Evolutionary conservation across 2,888 invertebrate genomes (phyloP), one percentile per base, ranked within the genome.

Genomic region (Lamellibrachia columna): DNA sequence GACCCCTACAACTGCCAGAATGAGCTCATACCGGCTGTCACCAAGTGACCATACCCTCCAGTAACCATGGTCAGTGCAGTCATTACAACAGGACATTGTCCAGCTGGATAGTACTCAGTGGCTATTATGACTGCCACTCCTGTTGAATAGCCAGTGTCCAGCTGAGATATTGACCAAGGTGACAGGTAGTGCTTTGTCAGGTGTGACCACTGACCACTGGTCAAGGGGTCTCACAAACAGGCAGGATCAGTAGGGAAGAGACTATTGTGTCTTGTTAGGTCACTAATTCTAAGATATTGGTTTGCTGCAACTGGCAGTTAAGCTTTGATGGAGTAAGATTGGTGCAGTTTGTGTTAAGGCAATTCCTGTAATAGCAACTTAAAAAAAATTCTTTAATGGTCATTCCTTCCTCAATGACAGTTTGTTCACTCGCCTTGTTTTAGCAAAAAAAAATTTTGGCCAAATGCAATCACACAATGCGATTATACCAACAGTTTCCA

Each of bases 131-230:
- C 75, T 75, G 75, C 15, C 75, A 75, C 75, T 15, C 75, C n/a
- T 75, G 75, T n/a, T 22, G 75, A n/a, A 75, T 75, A 75, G 75
- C 75, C 75, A 22, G 75, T 75, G 22, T 75, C 75, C 75, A 75
- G 75, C 75, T 75, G 75, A 75, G 75, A 75, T 75, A 75, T 75
- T 75, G 75, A 75, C 75, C 75, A 75, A 75, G 75, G 75, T 75
- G 75, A 75, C 75, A 75, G 75, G 22, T 75, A 75, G 75, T 4
- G 2, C 22, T 11, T n/a, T 6, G 22, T 75, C 75, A 22, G 22
- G 75, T 75, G 75, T 75, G 75, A 75, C 75, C 75, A 75, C 75
- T 75, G 75, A n/a, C 75, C 6, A 75, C 75, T 75, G 75, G 15
- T 75, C 75, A 15, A 75, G 75, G 60, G 75, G 75, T 15, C 15